Conservation (phyloP, 1,140 invertebrate species). For the Meloidogyne chitwoodi region DNA sequence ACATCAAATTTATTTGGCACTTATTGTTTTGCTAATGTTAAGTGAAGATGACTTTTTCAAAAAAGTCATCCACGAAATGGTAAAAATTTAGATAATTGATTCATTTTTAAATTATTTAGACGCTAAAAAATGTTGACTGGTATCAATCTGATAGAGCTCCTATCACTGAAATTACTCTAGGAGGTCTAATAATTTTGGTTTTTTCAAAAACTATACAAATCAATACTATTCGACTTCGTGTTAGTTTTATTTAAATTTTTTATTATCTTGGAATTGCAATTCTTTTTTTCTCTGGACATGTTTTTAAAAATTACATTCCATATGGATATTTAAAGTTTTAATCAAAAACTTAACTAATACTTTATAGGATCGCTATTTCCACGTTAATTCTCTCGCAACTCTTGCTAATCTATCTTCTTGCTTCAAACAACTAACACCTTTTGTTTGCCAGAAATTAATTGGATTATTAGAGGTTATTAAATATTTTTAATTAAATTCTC, state of each 20-base stretch:
- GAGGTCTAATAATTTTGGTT: conserved; percentile 88
- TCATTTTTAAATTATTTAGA: conserved; percentile 65
- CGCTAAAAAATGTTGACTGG: conserved; percentile 81
- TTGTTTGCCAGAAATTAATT: conserved; percentile 79
- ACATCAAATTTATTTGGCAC: conserved; percentile 97
- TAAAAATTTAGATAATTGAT: conserved; percentile 65
- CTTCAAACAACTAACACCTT: conserved; percentile 86
- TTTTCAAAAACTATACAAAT: conserved; percentile 92
- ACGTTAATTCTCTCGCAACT: conserved; percentile 92
- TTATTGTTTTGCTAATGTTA: conserved; percentile 90
- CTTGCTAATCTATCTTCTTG: conserved; percentile 95
- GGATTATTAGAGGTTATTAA: conserved; percentile 54
- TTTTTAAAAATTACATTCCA: no score
- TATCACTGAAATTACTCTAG: conserved; percentile 68
- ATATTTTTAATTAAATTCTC: not conserved
- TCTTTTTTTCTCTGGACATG: no score
- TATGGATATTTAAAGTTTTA: no score
- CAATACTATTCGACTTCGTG: conserved; percentile 90
- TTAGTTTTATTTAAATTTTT: conserved; percentile 60
- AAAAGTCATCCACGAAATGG: conserved; percentile 85
- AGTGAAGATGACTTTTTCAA: conserved; percentile 95
- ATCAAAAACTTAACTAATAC: not conserved
- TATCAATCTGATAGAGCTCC: conserved; percentile 66
- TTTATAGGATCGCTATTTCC: conserved; percentile 81
- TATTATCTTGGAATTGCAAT: no score